A percentile compares a stretch with the other conserved stretches of the same genome.
phyloP scores from a whole-genome alignment of 2,888 invertebrate species.

The Watsonalla cultraria region DNA sequence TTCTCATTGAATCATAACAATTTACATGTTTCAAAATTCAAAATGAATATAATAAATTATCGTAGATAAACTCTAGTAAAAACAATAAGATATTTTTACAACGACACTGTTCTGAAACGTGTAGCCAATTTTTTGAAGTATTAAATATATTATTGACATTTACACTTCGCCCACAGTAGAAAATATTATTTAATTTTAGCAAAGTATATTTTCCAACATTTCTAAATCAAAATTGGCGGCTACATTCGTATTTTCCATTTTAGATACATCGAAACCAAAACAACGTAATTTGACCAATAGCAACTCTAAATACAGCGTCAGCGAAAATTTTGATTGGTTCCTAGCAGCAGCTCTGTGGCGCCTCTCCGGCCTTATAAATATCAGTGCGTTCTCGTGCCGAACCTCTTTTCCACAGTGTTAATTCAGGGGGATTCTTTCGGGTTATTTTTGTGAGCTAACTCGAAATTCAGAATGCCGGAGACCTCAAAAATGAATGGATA shows the following conservation, averaged over 20 bases:
- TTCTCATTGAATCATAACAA: no score
- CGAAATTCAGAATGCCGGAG: slow-evolving; percentile 86
- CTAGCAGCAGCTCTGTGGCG: slow-evolving; percentile 45
- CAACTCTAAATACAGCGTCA: slow-evolving; percentile 22
- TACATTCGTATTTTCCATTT: slow-evolving; percentile 32
- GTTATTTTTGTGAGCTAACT: slow-evolving; percentile 75
- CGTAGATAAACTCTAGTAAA: no score
- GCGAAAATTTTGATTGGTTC: slow-evolving; percentile 50
- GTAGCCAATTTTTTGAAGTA: not conserved
- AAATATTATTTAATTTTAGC: slow-evolving; percentile 1
- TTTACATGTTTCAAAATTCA: no score
- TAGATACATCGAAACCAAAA: slow-evolving; percentile 61
- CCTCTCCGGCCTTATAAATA: slow-evolving; percentile 84
- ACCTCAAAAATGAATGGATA: slow-evolving; percentile 81
- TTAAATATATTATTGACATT: not conserved
- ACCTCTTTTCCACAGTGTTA: slow-evolving; percentile 85
- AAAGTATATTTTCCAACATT: not conserved
- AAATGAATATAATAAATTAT: no score
- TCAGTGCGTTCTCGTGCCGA: slow-evolving; percentile 71
- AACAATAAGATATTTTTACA: no score
- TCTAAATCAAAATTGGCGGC: slow-evolving; percentile 34
- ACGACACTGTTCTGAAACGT: no score
- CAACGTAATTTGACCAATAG: slow-evolving; percentile 62
- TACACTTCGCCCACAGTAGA: not conserved
- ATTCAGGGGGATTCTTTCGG: slow-evolving; percentile 66